These are phyloP conservation scores for Polydesmus complanatus DNA, from an alignment of 2,888 invertebrate genomes.

Conservation along the genomic window DNA sequence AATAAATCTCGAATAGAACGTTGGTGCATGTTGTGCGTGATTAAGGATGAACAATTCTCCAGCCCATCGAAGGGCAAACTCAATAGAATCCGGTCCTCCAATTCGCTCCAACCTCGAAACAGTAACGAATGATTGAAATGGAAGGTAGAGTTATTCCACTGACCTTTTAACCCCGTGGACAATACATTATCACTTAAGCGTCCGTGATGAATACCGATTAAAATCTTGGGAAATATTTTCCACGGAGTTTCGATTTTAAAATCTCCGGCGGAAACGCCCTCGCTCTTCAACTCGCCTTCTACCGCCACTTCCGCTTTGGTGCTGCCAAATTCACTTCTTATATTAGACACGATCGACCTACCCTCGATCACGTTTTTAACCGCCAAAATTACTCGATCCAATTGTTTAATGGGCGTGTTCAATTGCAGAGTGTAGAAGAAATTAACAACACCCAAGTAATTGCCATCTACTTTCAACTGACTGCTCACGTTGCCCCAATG, in stretches of 20 bases:
- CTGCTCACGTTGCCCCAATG: neutral
- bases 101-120: neutral
- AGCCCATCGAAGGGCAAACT: slow-evolving; percentile 10
- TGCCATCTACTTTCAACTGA: neutral
- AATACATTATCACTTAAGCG: neutral
- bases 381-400: neutral
- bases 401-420: neutral
- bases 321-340: neutral
- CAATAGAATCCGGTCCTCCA: neutral
- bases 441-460: neutral
- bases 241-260: neutral
- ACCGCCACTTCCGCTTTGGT: neutral
- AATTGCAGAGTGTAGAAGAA: neutral
- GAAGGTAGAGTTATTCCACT: slow-evolving; percentile 2
- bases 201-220: neutral
- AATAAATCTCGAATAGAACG: neutral
- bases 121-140: slow-evolving; percentile 1
- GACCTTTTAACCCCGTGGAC: neutral
- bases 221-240: neutral
- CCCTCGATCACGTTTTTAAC: neutral
- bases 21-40: neutral
- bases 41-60: neutral
- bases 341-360: neutral
- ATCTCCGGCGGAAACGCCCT: neutral
- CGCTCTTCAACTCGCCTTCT: neutral